Conservation (phyloP, 2,888 invertebrate species). For the Mythimna ferrago region DNA sequence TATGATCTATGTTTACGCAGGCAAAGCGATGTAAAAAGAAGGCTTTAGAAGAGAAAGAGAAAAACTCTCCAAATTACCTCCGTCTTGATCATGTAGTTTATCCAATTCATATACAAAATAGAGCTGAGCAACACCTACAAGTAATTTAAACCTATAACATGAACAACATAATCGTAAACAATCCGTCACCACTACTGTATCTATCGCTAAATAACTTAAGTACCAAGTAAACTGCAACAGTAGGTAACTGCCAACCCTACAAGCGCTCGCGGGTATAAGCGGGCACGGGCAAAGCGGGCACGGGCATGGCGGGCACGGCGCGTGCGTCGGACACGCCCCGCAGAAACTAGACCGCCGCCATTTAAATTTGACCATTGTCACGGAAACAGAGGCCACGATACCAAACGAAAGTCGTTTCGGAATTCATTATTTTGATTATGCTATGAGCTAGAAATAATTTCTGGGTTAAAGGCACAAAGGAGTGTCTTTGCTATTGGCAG, state of each 20-base stretch:
- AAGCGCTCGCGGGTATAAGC: slow-evolving; percentile 72
- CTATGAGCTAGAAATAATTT: slow-evolving; percentile 18
- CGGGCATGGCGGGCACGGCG: slow-evolving; percentile 72
- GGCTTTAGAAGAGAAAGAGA: background rate
- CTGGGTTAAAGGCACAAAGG: slow-evolving; percentile 30
- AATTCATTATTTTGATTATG: slow-evolving; percentile 49
- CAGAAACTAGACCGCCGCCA: slow-evolving; percentile 77
- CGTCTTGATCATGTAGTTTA: background rate
- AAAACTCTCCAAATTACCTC: background rate
- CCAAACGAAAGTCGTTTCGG: slow-evolving; percentile 49
- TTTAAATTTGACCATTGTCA: slow-evolving; percentile 83
- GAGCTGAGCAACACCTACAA: background rate
- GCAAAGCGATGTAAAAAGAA: background rate
- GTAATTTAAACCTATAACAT: slow-evolving; percentile 12
- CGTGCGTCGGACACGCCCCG: slow-evolving; percentile 78
- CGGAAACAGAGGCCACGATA: slow-evolving; percentile 69
- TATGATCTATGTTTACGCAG: no score
- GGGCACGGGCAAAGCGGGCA: slow-evolving; percentile 70
- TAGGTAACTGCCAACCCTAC: slow-evolving; percentile 59
- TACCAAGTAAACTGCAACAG: slow-evolving; percentile 13
- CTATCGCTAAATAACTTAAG: slow-evolving; percentile 23
- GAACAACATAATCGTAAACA: slow-evolving; percentile 35
- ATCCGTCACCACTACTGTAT: slow-evolving; percentile 41
- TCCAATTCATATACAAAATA: background rate
- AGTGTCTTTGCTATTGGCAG: background rate